These are phyloP conservation scores for Coronaproctus castanopsis DNA, from an alignment of 2,888 invertebrate species.

Conservation along the genomic window DNA sequence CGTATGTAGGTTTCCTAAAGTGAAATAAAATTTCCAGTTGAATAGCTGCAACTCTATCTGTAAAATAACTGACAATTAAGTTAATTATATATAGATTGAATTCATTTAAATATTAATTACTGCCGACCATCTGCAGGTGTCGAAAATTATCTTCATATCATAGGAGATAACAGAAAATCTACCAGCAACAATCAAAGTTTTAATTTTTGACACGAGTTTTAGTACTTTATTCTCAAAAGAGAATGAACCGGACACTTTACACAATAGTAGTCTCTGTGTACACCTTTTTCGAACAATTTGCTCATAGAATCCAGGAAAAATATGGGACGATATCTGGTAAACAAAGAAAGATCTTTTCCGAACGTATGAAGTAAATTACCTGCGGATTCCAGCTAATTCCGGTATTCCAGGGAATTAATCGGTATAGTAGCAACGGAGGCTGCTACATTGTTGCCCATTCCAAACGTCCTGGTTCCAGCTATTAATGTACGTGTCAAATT, in stretches of 20 bases:
- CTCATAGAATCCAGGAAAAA: neutral
- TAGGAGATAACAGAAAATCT: neutral
- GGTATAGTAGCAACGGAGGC: no score
- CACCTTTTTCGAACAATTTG: neutral
- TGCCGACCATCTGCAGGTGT: neutral
- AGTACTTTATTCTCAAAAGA: neutral
- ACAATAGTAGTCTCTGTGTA: neutral
- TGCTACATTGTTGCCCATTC: no score
- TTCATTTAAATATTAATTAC: neutral
- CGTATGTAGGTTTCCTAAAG: no score
- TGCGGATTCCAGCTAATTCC: no score
- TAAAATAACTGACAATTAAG: neutral
- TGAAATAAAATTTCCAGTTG: no score
- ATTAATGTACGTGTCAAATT: no score
- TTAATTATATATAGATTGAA: neutral
- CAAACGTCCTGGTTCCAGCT: no score
- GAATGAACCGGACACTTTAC: neutral
- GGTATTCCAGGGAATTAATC: no score
- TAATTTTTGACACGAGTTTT: neutral
- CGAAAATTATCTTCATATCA: neutral
- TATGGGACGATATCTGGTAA: neutral
- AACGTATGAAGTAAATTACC: neutral
- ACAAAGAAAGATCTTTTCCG: neutral
- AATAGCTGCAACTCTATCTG: no score
- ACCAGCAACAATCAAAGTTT: neutral